A percentile compares a stretch with the other conserved stretches of the same genome.
Conservation (phyloP, 2,888 invertebrate genomes). For the Lasioglossum lativentre region DNA sequence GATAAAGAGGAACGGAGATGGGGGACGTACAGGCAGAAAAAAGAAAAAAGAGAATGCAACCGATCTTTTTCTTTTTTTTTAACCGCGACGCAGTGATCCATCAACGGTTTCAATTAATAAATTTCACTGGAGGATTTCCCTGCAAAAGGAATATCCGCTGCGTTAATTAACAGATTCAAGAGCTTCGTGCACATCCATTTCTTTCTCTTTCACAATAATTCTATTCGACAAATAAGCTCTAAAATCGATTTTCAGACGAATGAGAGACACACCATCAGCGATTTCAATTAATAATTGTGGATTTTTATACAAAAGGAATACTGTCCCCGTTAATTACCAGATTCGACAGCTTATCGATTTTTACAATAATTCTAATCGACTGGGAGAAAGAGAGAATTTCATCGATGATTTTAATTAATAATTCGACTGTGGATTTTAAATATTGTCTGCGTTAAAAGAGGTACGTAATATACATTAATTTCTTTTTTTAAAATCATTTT, state of each 20-base stretch:
- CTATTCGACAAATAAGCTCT: not conserved
- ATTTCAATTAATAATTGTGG: not conserved
- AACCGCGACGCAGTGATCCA: not conserved
- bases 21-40: not conserved
- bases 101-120: not conserved
- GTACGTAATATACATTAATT: too few species aligned
- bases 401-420: too few species aligned
- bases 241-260: not conserved
- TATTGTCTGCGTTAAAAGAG: too few species aligned
- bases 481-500: too few species aligned
- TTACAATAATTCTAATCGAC: too few species aligned
- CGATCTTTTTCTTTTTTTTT: not conserved
- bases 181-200: not conserved
- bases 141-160: not conserved
- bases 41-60: constrained; percentile 10
- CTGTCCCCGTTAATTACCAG: too few species aligned
- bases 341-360: too few species aligned
- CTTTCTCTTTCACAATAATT: not conserved
- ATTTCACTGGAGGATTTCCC: not conserved
- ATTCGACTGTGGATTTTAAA: too few species aligned
- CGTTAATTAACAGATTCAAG: too few species aligned
- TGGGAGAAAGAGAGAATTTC: too few species aligned
- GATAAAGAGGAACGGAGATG: not conserved
- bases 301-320: too few species aligned
- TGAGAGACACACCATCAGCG: not conserved